Percentiles rank a stretch among this genome's conserved stretches.
phyloP scores from a whole-genome alignment of 2,888 invertebrate species.

The Phytoseiulus persimilis region DNA sequence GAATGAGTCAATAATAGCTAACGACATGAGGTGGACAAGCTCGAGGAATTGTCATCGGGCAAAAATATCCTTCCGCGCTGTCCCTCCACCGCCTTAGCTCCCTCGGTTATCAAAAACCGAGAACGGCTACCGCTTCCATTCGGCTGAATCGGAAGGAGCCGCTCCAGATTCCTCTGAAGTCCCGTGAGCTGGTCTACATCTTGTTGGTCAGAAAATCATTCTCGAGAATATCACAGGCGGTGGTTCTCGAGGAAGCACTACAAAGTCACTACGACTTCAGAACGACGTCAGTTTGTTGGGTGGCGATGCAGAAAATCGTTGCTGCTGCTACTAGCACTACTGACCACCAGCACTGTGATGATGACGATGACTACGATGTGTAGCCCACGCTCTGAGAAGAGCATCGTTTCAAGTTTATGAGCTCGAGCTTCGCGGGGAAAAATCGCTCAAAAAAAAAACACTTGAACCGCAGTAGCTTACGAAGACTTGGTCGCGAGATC shows the following conservation, averaged over 20 bases:
- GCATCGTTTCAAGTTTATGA: not conserved
- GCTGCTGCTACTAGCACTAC: not conserved
- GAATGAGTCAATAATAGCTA: no score
- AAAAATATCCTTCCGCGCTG: not conserved
- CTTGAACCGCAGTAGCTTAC: not conserved
- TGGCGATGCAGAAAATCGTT: slow-evolving; percentile 5
- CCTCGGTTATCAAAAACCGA: not conserved
- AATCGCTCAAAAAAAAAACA: not conserved
- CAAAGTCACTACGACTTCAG: not conserved
- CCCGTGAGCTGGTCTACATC: not conserved
- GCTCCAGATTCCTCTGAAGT: not conserved
- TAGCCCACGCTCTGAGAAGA: not conserved
- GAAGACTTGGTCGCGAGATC: not conserved
- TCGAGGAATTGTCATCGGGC: not conserved
- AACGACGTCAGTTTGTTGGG: not conserved
- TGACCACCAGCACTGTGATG: not conserved
- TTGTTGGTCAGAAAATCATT: not conserved
- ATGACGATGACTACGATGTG: not conserved
- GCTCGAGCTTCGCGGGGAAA: not conserved
- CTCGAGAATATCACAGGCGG: not conserved
- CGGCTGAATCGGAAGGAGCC: not conserved
- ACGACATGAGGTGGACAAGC: no score
- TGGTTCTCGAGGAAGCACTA: not conserved
- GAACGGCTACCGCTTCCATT: not conserved
- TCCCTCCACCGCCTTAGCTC: not conserved